Evolutionary conservation across 2,888 invertebrate genomes (phyloP).

Genomic region (Eudasyphora cyanicolor): DNA sequence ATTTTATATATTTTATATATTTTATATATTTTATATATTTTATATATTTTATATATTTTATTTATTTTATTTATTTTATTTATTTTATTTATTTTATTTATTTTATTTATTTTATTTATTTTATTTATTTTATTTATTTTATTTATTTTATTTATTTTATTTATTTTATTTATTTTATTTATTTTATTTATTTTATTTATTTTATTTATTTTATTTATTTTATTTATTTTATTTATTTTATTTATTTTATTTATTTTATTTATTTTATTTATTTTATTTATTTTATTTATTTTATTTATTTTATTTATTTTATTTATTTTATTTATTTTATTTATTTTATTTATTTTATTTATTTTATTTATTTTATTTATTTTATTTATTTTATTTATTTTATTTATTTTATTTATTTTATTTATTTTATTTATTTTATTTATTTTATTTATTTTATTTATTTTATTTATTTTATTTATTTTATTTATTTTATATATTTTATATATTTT

Average conservation of each 20-base stretch:
- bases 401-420: too few species aligned
- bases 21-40: constrained; percentile 30
- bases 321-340: constrained; percentile 9
- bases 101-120: constrained; percentile 21
- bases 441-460: too few species aligned
- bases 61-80: constrained; percentile 14
- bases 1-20: neutral
- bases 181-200: neutral
- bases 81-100: constrained; percentile 14
- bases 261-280: constrained; percentile 10
- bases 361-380: too few species aligned
- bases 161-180: constrained; percentile 8
- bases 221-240: neutral
- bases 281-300: constrained; percentile 20
- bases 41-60: neutral
- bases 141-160: constrained; percentile 13
- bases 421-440: too few species aligned
- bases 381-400: too few species aligned
- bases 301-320: constrained; percentile 4
- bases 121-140: constrained; percentile 17
- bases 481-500: too few species aligned
- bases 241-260: constrained; percentile 12
- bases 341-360: neutral
- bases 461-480: too few species aligned
- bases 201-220: neutral